Percentiles rank a stretch among this genome's conserved stretches.
These are phyloP conservation scores for Suricata suricatta DNA, from an alignment of 2,113 vertebrate species.

Conservation along the genomic window DNA sequence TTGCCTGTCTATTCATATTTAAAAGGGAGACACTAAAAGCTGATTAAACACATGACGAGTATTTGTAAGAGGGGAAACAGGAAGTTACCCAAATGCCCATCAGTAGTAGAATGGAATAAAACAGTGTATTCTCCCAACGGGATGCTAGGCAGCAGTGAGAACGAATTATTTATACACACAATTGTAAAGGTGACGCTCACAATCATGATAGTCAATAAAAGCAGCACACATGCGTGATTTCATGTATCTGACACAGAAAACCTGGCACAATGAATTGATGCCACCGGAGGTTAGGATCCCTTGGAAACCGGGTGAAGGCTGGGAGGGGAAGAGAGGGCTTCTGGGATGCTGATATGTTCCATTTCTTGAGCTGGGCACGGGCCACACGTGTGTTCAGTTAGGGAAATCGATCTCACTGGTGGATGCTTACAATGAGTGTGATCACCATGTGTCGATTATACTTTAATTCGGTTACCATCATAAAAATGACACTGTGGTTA, in stretches of 20 bases:
- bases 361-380: background rate
- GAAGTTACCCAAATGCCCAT: background rate
- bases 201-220: too few species aligned
- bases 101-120: background rate
- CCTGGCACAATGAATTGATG: background rate
- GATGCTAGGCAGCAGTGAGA: background rate
- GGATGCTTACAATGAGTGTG: background rate
- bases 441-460: accelerated
- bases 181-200: background rate
- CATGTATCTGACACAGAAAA: background rate
- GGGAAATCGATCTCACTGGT: background rate
- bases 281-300: background rate
- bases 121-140: accelerated
- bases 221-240: background rate
- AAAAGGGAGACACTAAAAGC: background rate
- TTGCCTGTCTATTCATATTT: background rate
- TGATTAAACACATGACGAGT: background rate
- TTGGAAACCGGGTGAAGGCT: background rate
- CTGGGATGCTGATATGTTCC: background rate
- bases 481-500: background rate
- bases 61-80: background rate
- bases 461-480: background rate
- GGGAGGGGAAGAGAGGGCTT: background rate
- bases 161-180: too few species aligned
- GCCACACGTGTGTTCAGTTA: background rate